These are phyloP conservation scores for Natrix natrix DNA, from an alignment of 2,797 vertebrate genomes.

Conservation along the genomic window DNA sequence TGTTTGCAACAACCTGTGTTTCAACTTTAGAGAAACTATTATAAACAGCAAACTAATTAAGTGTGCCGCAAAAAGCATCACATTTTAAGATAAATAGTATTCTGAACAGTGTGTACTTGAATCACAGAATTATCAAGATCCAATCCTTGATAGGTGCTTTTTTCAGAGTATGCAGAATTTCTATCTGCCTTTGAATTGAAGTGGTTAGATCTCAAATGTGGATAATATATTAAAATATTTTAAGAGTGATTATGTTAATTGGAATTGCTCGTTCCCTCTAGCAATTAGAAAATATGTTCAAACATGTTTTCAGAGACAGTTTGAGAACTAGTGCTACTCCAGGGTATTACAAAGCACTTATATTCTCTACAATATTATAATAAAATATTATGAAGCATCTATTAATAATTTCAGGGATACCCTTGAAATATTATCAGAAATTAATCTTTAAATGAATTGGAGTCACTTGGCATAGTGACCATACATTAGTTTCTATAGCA, in stretches of 20 bases:
- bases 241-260: slow-evolving; percentile 32
- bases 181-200: slow-evolving; percentile 33
- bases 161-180: slow-evolving; percentile 37
- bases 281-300: slow-evolving; percentile 31
- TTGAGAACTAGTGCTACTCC: slow-evolving; percentile 28
- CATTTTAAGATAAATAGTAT: slow-evolving; percentile 11
- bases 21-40: slow-evolving; percentile 15
- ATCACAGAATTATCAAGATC: slow-evolving; percentile 28
- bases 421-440: slow-evolving; percentile 20
- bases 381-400: slow-evolving; percentile 7
- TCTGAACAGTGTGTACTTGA: not conserved
- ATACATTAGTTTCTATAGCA: slow-evolving; percentile 53
- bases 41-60: slow-evolving; percentile 12
- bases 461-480: slow-evolving; percentile 24
- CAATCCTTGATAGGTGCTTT: slow-evolving; percentile 13
- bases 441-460: slow-evolving; percentile 26
- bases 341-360: slow-evolving; percentile 12
- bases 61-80: slow-evolving; percentile 12
- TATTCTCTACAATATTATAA: not conserved
- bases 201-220: slow-evolving; percentile 42
- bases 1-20: slow-evolving; percentile 24
- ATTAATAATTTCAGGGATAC: slow-evolving; percentile 22
- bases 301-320: slow-evolving; percentile 15
- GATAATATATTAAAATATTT: slow-evolving; percentile 37
- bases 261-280: slow-evolving; percentile 29